Evolutionary conservation across 2,113 vertebrate genomes (phyloP).

Genomic region (Chaetodon auriga): DNA sequence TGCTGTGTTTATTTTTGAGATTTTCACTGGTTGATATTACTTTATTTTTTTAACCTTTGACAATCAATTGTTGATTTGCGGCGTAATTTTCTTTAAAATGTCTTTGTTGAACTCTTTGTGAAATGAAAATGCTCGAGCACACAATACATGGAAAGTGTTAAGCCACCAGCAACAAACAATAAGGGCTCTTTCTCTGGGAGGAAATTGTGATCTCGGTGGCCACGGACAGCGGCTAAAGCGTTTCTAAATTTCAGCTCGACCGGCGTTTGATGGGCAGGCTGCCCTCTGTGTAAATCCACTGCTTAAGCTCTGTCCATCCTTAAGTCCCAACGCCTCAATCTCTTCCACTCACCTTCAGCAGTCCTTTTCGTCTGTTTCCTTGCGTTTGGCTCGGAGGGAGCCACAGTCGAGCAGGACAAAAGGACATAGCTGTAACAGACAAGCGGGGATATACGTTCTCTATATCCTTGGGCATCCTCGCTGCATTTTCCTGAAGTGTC

Average conservation of each 20-base stretch:
- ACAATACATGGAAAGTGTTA: neutral
- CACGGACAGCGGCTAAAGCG: neutral
- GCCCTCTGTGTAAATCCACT: constrained; percentile 62
- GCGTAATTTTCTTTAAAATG: neutral
- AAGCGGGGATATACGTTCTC: constrained; percentile 38
- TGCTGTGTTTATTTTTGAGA: constrained; percentile 27
- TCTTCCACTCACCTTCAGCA: constrained; percentile 43
- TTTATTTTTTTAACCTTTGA: neutral
- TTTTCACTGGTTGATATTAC: neutral
- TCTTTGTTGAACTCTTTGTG: neutral
- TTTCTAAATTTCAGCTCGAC: constrained; percentile 49
- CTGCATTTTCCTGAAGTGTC: constrained; percentile 55
- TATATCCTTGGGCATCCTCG: constrained; percentile 44
- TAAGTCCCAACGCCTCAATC: constrained; percentile 11
- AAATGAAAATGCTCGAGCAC: neutral
- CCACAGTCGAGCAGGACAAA: constrained; percentile 25
- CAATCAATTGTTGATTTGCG: neutral
- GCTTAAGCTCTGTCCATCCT: constrained; percentile 56
- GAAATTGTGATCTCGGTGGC: neutral
- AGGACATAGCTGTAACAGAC: constrained; percentile 34
- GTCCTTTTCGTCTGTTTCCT: neutral
- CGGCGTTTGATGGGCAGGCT: constrained; percentile 49
- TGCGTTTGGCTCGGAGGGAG: constrained; percentile 14
- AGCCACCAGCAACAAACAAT: neutral
- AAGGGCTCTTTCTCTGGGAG: neutral